Base-by-base conservation (phyloP, 1,140 invertebrate species). In the honey bee (Apis mellifera) region DNA sequence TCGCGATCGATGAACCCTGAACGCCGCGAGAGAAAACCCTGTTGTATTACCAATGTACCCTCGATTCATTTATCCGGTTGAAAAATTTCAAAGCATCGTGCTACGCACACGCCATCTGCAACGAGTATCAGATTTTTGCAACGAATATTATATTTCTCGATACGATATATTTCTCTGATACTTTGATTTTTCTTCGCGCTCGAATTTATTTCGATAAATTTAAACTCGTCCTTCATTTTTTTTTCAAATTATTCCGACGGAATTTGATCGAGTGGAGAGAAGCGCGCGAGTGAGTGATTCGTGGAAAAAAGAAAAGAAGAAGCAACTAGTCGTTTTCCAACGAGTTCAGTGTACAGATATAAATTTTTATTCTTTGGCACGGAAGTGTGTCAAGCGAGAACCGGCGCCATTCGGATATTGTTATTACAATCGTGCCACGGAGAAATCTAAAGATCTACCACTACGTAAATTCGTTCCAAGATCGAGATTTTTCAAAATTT, bases 381-480 rank as follows among this genome's bases (percentile, higher is more conserved):
- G 21, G 8, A 69, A 69, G 26, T 23, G 42, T 69, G 54, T 68
- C 64, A 54, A 77, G 42, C 12, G 19, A n/a, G 23, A 13, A 19
- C 21, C 2, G 42, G 21, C 17, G 13, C 57, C 7, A 50, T 32
- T 26, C 48, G 8, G 4, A 68, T 68, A 57, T 50, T n/a, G 50
- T 64, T 11, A 21, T 72, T 19, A 8, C 13, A 17, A 9, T 4
- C 9, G 21, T 7, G 13, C 9, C 0, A 8, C 8, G 13, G 12
- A 9, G 77, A 23, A 64, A 60, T n/a, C n/a, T 71, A 79, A 79
- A 71, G 72, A 19, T 79, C 23, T 52, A 23, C 13, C 12, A 23
- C 13, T 17, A 17, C 59, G 19, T 55, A 71, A 71, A 52, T 55
- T 11, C 23, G 17, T 1, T 26, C 12, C 32, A 7, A 42, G 32